Evolutionary conservation across 2,797 vertebrate genomes (phyloP).

Genomic region (Cheirogaleus major): DNA sequence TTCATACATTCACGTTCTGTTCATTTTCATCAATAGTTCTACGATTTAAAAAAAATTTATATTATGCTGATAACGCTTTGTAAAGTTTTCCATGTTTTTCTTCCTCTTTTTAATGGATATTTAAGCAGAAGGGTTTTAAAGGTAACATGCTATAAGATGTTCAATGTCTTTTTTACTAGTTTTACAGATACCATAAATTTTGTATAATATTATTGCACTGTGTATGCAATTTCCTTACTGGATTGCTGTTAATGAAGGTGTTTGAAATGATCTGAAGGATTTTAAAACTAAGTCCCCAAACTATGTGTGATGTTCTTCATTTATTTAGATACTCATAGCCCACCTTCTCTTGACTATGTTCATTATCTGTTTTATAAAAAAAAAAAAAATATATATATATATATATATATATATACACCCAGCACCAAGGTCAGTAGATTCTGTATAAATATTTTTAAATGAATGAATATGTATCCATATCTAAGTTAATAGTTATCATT

Average conservation of each 20-base stretch:
- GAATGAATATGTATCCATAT: neutral
- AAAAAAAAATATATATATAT: too few species aligned
- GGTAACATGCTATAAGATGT: neutral
- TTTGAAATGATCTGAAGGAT: neutral
- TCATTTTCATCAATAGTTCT: neutral
- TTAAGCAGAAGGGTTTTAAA: neutral
- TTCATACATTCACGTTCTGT: neutral
- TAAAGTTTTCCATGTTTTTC: neutral
- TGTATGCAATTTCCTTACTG: neutral
- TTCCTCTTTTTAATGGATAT: neutral
- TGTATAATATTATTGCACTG: neutral
- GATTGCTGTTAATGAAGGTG: neutral
- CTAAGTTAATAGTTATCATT: neutral
- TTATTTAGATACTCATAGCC: neutral
- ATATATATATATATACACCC: neutral
- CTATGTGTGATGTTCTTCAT: neutral
- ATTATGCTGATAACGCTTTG: neutral
- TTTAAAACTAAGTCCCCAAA: neutral
- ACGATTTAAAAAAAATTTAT: neutral
- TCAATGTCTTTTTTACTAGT: neutral
- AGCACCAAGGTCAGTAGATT: neutral
- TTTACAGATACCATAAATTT: neutral
- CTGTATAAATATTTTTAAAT: neutral
- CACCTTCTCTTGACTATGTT: too few species aligned
- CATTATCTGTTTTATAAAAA: too few species aligned